Evolutionary conservation across 2,888 invertebrate species (phyloP).

Genomic region (Venusia cambrica): DNA sequence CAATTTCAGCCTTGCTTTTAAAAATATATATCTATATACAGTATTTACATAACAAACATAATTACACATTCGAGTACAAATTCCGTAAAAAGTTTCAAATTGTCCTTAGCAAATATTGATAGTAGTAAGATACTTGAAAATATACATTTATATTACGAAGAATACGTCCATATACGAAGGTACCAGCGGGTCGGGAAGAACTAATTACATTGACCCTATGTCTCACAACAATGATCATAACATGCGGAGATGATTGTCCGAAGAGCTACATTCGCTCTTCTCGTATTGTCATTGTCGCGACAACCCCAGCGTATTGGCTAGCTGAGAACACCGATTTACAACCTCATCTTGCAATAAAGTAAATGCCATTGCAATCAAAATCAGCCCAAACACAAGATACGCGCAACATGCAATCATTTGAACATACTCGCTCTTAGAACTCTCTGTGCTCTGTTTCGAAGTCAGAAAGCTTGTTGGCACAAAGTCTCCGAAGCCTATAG

Average conservation of each 20-base stretch:
- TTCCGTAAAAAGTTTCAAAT: conserved; percentile 68
- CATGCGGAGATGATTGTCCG: conserved; percentile 70
- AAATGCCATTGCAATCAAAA: conserved; percentile 92
- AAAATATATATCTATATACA: conserved; percentile 73
- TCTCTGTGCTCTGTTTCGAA: conserved; percentile 65
- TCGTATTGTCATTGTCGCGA: conserved; percentile 82
- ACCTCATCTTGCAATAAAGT: conserved; percentile 91
- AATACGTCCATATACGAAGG: conserved; percentile 35
- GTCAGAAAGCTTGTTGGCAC: conserved; percentile 82
- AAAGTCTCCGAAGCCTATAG: conserved; percentile 90
- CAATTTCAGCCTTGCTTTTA: conserved; percentile 80
- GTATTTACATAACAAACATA: conserved; percentile 71
- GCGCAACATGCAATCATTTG: conserved; percentile 90
- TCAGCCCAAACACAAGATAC: conserved; percentile 88
- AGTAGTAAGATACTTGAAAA: conserved; percentile 59
- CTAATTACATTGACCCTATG: conserved; percentile 40
- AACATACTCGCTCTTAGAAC: conserved; percentile 80
- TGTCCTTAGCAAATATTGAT: conserved; percentile 41
- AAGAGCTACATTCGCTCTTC: conserved; percentile 74
- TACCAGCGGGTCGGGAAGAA: conserved; percentile 42
- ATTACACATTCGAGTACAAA: conserved; percentile 65
- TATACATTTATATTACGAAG: conserved; percentile 41
- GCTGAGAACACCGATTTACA: conserved; percentile 85
- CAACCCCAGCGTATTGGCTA: conserved; percentile 86
- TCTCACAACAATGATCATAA: conserved; percentile 74